A percentile compares a stretch with the other conserved stretches of the same genome.
These are phyloP conservation scores for Lagria hirta DNA, from an alignment of 2,888 invertebrate genomes.

Conservation along the genomic window DNA sequence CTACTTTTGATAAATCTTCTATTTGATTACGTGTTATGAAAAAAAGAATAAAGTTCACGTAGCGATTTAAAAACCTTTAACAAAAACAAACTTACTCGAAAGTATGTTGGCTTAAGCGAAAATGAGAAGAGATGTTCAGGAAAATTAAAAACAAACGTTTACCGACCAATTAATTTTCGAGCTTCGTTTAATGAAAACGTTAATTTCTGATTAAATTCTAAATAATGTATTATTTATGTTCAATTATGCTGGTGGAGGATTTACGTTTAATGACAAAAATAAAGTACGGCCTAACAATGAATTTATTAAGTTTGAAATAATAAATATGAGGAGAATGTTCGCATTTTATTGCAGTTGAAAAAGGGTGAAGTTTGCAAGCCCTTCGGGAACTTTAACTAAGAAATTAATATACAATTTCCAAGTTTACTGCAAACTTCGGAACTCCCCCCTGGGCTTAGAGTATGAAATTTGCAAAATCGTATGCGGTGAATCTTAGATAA, in stretches of 20 bases:
- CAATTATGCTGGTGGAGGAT: slow-evolving; percentile 12
- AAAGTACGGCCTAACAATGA: slow-evolving; percentile 15
- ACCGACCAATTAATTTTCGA: slow-evolving; percentile 17
- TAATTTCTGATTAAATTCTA: slow-evolving; percentile 7
- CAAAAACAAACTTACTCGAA: too few species aligned
- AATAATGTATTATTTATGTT: slow-evolving; percentile 12
- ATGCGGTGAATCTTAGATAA: slow-evolving; percentile 19
- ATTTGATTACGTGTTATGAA: too few species aligned
- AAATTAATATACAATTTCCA: slow-evolving; percentile 36
- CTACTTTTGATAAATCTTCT: too few species aligned
- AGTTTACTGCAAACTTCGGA: slow-evolving; percentile 28
- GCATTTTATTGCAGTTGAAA: slow-evolving; percentile 28
- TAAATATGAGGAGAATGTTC: slow-evolving; percentile 25
- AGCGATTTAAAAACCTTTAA: too few species aligned
- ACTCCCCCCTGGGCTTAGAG: slow-evolving; percentile 23
- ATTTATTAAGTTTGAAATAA: slow-evolving; percentile 16
- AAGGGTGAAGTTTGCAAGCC: slow-evolving; percentile 27
- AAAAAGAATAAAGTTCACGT: too few species aligned
- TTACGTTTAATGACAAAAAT: slow-evolving; percentile 6
- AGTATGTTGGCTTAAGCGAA: too few species aligned
- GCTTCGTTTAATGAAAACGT: slow-evolving; percentile 9
- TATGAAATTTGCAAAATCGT: slow-evolving; percentile 22
- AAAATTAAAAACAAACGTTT: slow-evolving; percentile 11
- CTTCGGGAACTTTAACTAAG: slow-evolving; percentile 30
- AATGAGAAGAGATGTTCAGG: too few species aligned